Conservation (phyloP, 2,113 vertebrate genomes). For the Ptilorrhoa leucosticta region DNA sequence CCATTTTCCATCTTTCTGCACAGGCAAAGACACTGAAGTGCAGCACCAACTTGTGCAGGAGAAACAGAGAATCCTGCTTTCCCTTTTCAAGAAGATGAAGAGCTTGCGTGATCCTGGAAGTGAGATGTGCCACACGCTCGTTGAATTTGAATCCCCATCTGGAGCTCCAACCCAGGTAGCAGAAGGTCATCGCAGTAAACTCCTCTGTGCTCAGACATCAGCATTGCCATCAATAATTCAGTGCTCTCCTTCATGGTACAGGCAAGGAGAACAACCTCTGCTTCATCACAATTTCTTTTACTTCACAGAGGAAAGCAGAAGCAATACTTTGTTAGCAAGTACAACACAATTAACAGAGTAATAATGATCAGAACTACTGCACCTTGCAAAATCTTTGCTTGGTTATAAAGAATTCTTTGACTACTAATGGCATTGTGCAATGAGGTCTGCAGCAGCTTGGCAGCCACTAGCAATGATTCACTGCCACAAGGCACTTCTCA, state of each 20-base stretch:
- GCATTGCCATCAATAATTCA: background rate
- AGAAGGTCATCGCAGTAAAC: background rate
- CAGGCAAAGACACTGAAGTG: background rate
- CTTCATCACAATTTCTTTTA: background rate
- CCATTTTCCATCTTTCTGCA: background rate
- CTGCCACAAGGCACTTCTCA: background rate
- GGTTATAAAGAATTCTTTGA: background rate
- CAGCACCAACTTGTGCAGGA: background rate
- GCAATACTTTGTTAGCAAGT: background rate
- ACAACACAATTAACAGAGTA: background rate
- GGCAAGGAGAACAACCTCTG: background rate
- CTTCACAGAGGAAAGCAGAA: background rate
- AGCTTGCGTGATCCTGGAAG: background rate
- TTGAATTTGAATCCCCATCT: background rate
- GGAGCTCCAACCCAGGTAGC: background rate
- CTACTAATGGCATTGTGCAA: background rate
- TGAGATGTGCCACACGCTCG: background rate
- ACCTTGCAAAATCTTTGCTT: background rate
- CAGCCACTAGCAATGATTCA: background rate
- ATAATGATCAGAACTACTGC: background rate
- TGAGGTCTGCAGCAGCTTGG: background rate
- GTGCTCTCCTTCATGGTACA: background rate
- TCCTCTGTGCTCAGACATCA: background rate
- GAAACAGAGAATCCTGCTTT: background rate
- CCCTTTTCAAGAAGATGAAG: constrained; percentile 11